Evolutionary conservation across 2,113 vertebrate genomes (phyloP).

Genomic region (Onychostruthus taczanowskii): DNA sequence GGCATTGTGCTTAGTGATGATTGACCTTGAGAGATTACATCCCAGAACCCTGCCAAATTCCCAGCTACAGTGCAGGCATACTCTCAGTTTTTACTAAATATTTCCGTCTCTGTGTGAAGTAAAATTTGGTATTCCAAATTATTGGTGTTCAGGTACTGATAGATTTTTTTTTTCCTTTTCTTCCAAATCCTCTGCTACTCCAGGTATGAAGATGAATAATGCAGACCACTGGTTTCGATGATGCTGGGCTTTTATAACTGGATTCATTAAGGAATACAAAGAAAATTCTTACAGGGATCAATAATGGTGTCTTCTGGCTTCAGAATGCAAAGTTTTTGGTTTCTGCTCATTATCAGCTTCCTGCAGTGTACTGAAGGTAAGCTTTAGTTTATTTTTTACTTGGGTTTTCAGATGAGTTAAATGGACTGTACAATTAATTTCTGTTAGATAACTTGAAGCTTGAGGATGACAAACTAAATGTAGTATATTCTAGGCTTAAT

Average conservation of each 20-base stretch:
- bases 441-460: background rate
- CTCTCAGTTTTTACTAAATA: background rate
- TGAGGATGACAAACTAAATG: background rate
- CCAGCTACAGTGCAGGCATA: background rate
- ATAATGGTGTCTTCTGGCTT: conserved; percentile 92
- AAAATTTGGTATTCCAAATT: conserved; percentile 3
- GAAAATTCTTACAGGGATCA: conserved; percentile 82
- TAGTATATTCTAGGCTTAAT: background rate
- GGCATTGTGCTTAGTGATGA: background rate
- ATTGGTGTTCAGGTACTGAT: conserved; percentile 58
- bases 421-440: background rate
- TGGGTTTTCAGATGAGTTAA: background rate
- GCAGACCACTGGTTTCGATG: conserved; percentile 82
- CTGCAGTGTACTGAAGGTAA: conserved; percentile 95
- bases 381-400: conserved; percentile 29
- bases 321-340: conserved; percentile 93
- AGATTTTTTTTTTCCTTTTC: conserved; percentile 39
- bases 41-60: background rate
- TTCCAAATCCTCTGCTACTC: conserved; percentile 54
- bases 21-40: background rate
- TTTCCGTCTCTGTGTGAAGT: background rate
- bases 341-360: conserved; percentile 90
- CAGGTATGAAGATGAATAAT: conserved; percentile 91
- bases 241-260: conserved; percentile 88
- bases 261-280: conserved; percentile 84